A percentile compares a stretch with the other conserved stretches of the same genome.
Conservation (phyloP, 2,113 vertebrate genomes). For the Zosterops lateralis region DNA sequence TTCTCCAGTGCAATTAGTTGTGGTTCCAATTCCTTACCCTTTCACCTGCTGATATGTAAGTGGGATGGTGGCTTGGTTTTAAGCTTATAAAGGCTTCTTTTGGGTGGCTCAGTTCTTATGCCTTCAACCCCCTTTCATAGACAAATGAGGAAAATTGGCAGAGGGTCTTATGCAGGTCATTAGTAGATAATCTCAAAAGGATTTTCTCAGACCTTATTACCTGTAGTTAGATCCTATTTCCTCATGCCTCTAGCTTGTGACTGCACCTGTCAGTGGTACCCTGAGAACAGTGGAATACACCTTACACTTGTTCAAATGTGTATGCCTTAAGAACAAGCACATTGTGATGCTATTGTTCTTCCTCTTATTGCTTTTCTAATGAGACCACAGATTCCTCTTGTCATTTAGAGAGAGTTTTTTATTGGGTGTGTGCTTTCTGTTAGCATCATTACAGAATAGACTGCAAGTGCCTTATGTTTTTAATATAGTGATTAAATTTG, state of each 20-base stretch:
- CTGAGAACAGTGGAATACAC: background rate
- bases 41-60: background rate
- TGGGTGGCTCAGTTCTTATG: background rate
- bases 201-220: background rate
- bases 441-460: background rate
- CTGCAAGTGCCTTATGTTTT: background rate
- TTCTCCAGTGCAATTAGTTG: background rate
- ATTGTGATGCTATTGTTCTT: fast-evolving
- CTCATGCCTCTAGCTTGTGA: background rate
- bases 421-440: background rate
- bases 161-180: background rate
- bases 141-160: background rate
- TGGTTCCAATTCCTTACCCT: background rate
- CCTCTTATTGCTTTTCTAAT: background rate
- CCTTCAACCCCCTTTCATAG: background rate
- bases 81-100: background rate
- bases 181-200: background rate
- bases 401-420: background rate
- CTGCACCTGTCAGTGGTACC: background rate
- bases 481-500: background rate
- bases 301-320: background rate
- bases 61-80: background rate
- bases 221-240: background rate
- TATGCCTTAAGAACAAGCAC: background rate
- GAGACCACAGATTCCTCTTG: background rate